Conservation (phyloP, 2,888 invertebrate genomes). For the Anthrax anthrax region DNA sequence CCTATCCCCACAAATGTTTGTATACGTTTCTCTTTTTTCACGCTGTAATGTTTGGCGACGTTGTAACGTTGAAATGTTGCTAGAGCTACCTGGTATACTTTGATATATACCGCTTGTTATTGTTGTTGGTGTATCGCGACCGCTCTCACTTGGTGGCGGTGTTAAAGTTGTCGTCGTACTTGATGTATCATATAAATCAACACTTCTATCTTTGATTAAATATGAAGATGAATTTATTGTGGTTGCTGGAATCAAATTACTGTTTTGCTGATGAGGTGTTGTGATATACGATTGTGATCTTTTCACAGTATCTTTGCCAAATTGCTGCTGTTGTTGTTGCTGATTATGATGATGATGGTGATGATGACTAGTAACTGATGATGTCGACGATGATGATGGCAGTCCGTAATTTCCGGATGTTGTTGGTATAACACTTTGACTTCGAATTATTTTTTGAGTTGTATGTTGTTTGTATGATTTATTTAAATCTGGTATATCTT, state of each 20-base stretch:
- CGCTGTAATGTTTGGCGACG: slow-evolving; percentile 10
- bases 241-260: not conserved
- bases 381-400: slow-evolving; percentile 10
- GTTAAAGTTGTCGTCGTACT: slow-evolving; percentile 21
- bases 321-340: slow-evolving; percentile 11
- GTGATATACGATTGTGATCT: slow-evolving; percentile 16
- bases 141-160: slow-evolving; percentile 20
- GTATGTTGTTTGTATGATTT: slow-evolving; percentile 10
- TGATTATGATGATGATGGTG: slow-evolving; percentile 6
- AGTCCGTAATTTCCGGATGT: slow-evolving; percentile 8
- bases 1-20: not conserved
- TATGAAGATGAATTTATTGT: not conserved
- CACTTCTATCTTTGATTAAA: slow-evolving; percentile 11
- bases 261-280: not conserved
- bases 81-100: slow-evolving; percentile 5
- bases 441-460: slow-evolving; percentile 11
- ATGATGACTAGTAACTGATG: slow-evolving; percentile 11
- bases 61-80: slow-evolving; percentile 14
- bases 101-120: not conserved
- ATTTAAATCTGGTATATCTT: slow-evolving; percentile 53
- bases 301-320: slow-evolving; percentile 9
- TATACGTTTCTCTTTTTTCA: slow-evolving; percentile 6
- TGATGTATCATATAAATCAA: slow-evolving; percentile 20
- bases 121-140: slow-evolving; percentile 16
- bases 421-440: slow-evolving; percentile 15